phyloP scores from a whole-genome alignment of 2,888 invertebrate species.

The Diaprepes abbreviatus region DNA sequence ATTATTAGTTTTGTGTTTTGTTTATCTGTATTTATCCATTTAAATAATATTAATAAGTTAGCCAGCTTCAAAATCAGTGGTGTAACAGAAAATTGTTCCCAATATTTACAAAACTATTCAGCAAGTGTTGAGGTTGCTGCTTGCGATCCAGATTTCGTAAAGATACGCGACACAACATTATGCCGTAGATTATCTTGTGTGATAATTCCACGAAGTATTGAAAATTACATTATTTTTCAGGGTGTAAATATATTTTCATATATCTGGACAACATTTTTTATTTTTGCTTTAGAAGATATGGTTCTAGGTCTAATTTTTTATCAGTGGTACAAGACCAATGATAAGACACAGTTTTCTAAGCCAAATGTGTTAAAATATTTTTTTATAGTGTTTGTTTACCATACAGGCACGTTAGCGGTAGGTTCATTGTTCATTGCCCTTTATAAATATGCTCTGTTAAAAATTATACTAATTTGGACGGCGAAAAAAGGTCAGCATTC shows the following conservation, averaged over 20 bases:
- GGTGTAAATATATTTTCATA: background rate
- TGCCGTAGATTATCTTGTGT: background rate
- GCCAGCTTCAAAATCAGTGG: background rate
- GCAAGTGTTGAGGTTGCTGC: background rate
- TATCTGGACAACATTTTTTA: background rate
- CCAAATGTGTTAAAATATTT: background rate
- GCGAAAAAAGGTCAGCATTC: background rate
- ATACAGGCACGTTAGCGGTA: background rate
- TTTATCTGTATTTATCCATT: background rate
- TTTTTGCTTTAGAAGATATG: background rate
- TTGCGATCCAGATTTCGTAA: background rate
- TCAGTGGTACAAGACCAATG: background rate
- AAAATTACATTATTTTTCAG: background rate
- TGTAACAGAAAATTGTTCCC: background rate
- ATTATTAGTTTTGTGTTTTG: background rate
- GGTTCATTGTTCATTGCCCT: slow-evolving; percentile 4
- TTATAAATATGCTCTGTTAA: background rate
- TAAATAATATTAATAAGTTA: background rate
- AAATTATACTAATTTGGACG: background rate
- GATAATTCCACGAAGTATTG: background rate
- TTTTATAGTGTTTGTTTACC: background rate
- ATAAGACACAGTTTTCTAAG: background rate
- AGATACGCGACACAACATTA: background rate
- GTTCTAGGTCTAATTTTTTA: background rate
- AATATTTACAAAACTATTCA: background rate